Conservation (phyloP, 2,888 invertebrate genomes). For the Drosophila subsilvestris region DNA sequence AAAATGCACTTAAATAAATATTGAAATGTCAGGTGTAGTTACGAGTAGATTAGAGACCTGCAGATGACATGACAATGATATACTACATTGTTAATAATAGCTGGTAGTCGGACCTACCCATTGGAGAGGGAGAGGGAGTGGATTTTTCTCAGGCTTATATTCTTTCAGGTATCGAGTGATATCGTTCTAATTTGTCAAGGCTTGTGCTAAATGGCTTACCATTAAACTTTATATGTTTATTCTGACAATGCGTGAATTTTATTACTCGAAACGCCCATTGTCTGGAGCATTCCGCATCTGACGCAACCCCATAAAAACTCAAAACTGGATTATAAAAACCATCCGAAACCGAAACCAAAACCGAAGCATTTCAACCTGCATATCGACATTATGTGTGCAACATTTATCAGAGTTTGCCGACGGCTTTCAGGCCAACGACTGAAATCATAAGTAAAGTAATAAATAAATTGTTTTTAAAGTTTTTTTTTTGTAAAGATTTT, state of each 20-base stretch:
- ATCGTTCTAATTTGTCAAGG: constrained; percentile 39
- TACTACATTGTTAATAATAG: constrained; percentile 8
- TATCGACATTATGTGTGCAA: constrained; percentile 28
- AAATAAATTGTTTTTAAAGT: constrained; percentile 41
- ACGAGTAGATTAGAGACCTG: not conserved
- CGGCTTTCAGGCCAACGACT: constrained; percentile 10
- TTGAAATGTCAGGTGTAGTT: constrained; percentile 18
- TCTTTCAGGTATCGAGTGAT: constrained; percentile 2
- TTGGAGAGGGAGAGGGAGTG: not conserved
- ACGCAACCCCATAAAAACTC: constrained; percentile 40
- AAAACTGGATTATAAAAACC: constrained; percentile 18
- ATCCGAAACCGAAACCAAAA: constrained; percentile 28
- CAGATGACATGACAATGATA: constrained; percentile 3
- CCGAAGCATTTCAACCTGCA: constrained; percentile 48
- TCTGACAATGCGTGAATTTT: constrained; percentile 34
- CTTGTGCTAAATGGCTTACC: constrained; percentile 23
- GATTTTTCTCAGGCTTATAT: constrained; percentile 13
- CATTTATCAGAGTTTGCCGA: constrained; percentile 26
- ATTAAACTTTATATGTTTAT: constrained; percentile 22
- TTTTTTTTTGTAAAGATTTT: constrained; percentile 79
- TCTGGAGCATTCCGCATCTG: constrained; percentile 43
- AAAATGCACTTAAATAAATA: constrained; percentile 44
- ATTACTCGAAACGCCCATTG: constrained; percentile 24
- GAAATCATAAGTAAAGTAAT: constrained; percentile 18
- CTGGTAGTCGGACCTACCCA: not conserved